Conservation (phyloP, 2,113 vertebrate genomes). For the Barnardius zonarius region DNA sequence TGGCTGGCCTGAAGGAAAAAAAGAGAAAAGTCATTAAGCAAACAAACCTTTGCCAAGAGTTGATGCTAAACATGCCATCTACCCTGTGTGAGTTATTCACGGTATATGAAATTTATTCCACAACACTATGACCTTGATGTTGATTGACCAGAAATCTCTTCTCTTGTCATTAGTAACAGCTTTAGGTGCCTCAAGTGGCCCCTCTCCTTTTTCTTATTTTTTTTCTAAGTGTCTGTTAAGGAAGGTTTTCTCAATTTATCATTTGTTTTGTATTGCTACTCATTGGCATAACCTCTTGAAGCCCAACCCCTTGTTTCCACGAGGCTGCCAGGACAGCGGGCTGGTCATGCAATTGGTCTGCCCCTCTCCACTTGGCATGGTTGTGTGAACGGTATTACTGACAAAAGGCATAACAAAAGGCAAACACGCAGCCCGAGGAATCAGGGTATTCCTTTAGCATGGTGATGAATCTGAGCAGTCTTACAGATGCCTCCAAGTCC, state of each 20-base stretch:
- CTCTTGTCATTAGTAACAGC: slow-evolving; percentile 56
- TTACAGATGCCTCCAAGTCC: neutral
- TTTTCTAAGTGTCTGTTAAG: slow-evolving; percentile 1
- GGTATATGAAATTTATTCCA: slow-evolving; percentile 64
- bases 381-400: too few species aligned
- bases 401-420: neutral
- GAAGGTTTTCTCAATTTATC: slow-evolving; percentile 14
- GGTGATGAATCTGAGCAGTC: neutral
- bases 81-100: slow-evolving; percentile 48
- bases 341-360: fast-evolving
- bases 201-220: neutral
- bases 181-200: slow-evolving; percentile 26
- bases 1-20: slow-evolving; percentile 50
- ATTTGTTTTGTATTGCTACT: neutral
- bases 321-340: neutral
- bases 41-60: slow-evolving; percentile 67
- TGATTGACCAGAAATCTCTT: slow-evolving; percentile 64
- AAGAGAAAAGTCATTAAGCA: slow-evolving; percentile 65
- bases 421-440: fast-evolving
- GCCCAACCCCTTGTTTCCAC: fast-evolving
- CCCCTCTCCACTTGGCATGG: fast-evolving
- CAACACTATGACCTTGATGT: slow-evolving; percentile 59
- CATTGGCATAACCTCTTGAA: neutral
- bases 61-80: slow-evolving; percentile 62
- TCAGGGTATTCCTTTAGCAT: neutral